Conservation (phyloP, 1,140 invertebrate species). For the Probaryconus sp. region DNA sequence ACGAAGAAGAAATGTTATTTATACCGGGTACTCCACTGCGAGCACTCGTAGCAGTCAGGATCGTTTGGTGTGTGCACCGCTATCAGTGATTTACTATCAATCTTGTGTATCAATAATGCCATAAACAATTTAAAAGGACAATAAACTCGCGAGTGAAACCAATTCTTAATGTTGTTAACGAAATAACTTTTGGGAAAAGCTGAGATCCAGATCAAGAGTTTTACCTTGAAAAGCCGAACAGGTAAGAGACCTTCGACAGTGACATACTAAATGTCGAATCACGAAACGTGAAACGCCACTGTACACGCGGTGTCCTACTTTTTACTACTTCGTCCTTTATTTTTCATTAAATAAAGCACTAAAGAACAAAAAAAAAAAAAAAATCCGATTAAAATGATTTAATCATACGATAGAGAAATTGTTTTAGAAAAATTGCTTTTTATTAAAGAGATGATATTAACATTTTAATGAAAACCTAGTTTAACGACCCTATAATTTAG, state of each 20-base stretch:
- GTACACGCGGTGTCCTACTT: constrained; percentile 40
- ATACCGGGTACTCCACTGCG: constrained; percentile 24
- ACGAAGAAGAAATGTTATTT: constrained; percentile 37
- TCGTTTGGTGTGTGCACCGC: constrained; percentile 6
- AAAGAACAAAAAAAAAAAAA: background rate
- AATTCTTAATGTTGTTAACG: constrained; percentile 4
- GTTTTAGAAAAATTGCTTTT: too few relatives aligned
- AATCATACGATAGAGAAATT: too few relatives aligned
- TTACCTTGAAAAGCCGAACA: constrained; percentile 35
- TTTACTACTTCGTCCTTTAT: constrained; percentile 4
- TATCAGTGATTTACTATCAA: constrained; percentile 12
- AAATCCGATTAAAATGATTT: background rate
- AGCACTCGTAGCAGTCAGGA: constrained; percentile 38
- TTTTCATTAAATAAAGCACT: background rate
- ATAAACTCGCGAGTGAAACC: background rate
- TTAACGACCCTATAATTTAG: too few relatives aligned
- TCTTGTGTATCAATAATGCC: constrained; percentile 1
- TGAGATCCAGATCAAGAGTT: constrained; percentile 1
- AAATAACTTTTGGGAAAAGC: constrained; percentile 4
- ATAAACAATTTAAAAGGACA: constrained; percentile 6
- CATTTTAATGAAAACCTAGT: too few relatives aligned
- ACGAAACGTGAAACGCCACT: constrained; percentile 32
- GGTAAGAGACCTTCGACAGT: constrained; percentile 44
- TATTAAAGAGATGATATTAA: too few relatives aligned
- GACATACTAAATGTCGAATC: constrained; percentile 32